Conservation (phyloP, 1,140 invertebrate genomes). For the Meloidogyne hapla region DNA sequence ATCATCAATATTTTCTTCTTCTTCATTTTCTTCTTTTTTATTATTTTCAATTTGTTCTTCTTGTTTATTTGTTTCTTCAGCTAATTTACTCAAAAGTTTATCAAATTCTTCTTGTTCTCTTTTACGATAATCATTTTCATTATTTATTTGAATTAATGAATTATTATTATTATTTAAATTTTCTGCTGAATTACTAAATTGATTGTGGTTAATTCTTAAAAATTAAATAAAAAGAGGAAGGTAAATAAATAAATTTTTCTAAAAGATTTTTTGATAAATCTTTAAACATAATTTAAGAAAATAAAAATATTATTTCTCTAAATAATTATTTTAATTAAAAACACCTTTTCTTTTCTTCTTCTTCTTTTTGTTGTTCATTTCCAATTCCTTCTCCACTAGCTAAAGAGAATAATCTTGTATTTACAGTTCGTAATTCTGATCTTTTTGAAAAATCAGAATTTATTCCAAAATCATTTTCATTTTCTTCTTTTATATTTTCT, state of each 20-base stretch:
- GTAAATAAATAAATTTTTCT: too few species aligned
- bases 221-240: too few species aligned
- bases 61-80: constrained; percentile 7
- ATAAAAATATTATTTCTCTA: too few species aligned
- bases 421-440: background rate
- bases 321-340: too few species aligned
- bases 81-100: constrained; percentile 23
- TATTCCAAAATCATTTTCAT: constrained; percentile 1
- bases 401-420: background rate
- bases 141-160: background rate
- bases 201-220: too few species aligned
- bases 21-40: constrained; percentile 1
- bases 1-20: too few species aligned
- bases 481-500: background rate
- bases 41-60: background rate
- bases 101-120: constrained; percentile 44
- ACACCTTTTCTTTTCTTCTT: too few species aligned
- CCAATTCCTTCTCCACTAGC: background rate
- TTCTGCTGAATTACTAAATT: background rate
- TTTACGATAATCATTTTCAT: constrained; percentile 63
- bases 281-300: too few species aligned
- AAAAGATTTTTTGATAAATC: too few species aligned
- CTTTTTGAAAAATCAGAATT: background rate
- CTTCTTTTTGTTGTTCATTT: background rate
- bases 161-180: constrained; percentile 2